Evolutionary conservation across 2,113 vertebrate genomes (phyloP).

Genomic region (Psittacula cyanocephala): DNA sequence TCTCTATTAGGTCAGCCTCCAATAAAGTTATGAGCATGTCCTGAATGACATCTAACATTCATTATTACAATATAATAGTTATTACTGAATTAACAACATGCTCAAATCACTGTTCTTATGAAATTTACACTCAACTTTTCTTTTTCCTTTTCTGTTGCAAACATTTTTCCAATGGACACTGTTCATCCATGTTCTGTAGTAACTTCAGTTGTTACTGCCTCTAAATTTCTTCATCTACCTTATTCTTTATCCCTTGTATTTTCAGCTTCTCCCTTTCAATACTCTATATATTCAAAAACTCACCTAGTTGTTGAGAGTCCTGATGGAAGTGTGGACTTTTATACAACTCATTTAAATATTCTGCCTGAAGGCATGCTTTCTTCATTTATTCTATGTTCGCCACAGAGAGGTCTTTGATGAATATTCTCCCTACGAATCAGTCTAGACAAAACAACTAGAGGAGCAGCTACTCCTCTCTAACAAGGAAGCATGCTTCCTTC

Average conservation of each 20-base stretch:
- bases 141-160: neutral
- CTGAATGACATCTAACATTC: neutral
- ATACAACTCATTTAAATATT: neutral
- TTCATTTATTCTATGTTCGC: accelerated
- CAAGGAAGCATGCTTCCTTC: neutral
- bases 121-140: neutral
- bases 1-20: neutral
- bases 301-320: neutral
- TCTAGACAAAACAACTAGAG: neutral
- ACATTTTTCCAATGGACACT: neutral
- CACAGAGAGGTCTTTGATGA: neutral
- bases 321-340: neutral
- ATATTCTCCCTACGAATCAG: neutral
- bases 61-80: neutral
- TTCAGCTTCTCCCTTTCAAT: neutral
- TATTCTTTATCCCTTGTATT: neutral
- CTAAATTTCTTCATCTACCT: neutral
- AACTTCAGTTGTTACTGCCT: neutral
- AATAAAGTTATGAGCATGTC: neutral
- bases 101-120: neutral
- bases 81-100: neutral
- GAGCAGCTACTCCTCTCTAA: neutral
- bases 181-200: neutral
- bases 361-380: neutral
- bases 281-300: neutral